phyloP scores from a whole-genome alignment of 2,113 vertebrate species.

The Ciconia stormi region DNA sequence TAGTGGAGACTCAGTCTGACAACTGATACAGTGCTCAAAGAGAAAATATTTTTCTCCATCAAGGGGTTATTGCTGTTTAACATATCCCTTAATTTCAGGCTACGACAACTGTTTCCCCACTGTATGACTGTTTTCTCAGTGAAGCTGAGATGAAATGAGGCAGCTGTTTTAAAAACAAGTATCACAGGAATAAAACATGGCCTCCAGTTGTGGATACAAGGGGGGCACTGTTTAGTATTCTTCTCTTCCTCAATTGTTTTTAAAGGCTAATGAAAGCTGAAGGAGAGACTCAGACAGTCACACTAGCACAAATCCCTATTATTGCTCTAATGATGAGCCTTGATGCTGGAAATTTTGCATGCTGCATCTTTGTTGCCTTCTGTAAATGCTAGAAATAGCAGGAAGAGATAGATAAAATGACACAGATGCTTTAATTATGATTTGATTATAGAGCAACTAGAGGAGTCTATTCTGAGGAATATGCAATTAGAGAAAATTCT shows the following conservation, averaged over 20 bases:
- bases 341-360: not conserved
- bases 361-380: slow-evolving; percentile 2
- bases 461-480: slow-evolving; percentile 55
- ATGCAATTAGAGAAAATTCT: slow-evolving; percentile 43
- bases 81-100: not conserved
- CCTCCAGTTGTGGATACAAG: not conserved
- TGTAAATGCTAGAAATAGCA: slow-evolving; percentile 21
- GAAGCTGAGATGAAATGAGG: not conserved
- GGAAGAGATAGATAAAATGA: slow-evolving; percentile 33
- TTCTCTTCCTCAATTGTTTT: not conserved
- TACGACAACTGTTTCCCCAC: not conserved
- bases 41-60: not conserved
- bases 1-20: not conserved
- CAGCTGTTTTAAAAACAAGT: not conserved
- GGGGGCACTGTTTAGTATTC: not conserved
- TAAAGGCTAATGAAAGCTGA: not conserved
- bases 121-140: not conserved
- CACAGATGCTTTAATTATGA: slow-evolving; percentile 65
- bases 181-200: not conserved
- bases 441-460: slow-evolving; percentile 57
- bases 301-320: not conserved
- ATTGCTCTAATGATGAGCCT: not conserved
- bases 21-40: not conserved
- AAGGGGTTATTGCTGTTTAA: not conserved
- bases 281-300: not conserved